Evolutionary conservation across 2,797 vertebrate genomes (phyloP), one percentile per base, ranked within the genome.

Genomic region (Macropodus opercularis): DNA sequence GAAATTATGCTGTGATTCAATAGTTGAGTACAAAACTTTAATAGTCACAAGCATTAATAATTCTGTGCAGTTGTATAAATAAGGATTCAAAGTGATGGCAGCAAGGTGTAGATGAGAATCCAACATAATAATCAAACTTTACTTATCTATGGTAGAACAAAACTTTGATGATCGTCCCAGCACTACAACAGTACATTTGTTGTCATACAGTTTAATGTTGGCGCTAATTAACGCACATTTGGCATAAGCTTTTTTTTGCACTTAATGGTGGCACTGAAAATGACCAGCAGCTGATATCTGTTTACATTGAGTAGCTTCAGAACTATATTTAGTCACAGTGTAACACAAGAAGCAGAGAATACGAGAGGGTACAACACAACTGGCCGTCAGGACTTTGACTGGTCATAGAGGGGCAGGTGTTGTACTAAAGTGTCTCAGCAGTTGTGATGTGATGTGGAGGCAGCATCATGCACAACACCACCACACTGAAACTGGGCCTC

Each of bases 1-100:
- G 27, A 52, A 63, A 27, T 7, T 2, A 69, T 11, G 3, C 14
- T 2, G 31, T 26, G 14, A 1, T 39, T 41, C 9, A 51, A 9
- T 42, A 19, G 32, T 15, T 60, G n/a, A 55, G 59, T 72, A 72
- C 3, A 76, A 75, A 72, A 72, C n/a, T 80, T 83, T 75, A 75
- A 67, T 79, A 49, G 27, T 43, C 59, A 41, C 26, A 72, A 52
- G 59, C 9, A 17, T 77, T 67, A 67, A 64, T 65, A 21, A 40
- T 48, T 56, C n/a, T 38, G 27, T 61, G 40, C 29, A 63, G 34
- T 41, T 51, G 34, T 41, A 31, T 29, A 69, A 48, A 74, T 14
- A 44, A 42, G 6, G 26, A 65, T 44, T 62, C 26, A 7, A 14
- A 21, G 15, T 63, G 35, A 69, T 43, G 24, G 6, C 47, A 41